Conservation (phyloP, 2,797 vertebrate genomes). For the Micropoecilia bifurca region DNA sequence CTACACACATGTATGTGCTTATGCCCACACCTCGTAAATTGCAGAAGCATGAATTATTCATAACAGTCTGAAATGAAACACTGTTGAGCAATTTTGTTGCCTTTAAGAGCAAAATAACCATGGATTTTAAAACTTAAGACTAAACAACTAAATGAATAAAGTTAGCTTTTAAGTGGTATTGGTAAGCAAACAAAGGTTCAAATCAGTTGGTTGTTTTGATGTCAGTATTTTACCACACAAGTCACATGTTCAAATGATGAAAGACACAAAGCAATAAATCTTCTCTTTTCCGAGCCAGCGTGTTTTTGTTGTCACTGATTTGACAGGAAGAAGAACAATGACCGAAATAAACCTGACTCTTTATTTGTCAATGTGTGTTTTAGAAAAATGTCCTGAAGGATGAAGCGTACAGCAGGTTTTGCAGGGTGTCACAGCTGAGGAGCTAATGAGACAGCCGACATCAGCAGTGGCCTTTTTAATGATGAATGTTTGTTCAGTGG, state of each 20-base stretch:
- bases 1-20: slow-evolving; percentile 6
- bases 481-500: slow-evolving; percentile 2
- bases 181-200: not conserved
- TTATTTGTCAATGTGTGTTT: not conserved
- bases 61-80: slow-evolving; percentile 36
- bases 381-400: not conserved
- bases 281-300: not conserved
- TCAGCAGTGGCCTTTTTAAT: not conserved
- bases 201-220: not conserved
- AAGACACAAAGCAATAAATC: not conserved
- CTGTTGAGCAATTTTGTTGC: slow-evolving; percentile 40
- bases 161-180: not conserved
- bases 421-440: not conserved
- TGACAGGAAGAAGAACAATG: not conserved
- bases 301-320: not conserved
- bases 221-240: not conserved
- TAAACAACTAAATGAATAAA: not conserved
- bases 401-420: not conserved
- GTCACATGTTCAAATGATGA: not conserved
- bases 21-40: slow-evolving; percentile 19
- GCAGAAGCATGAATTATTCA: slow-evolving; percentile 57
- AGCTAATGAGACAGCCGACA: not conserved
- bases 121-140: slow-evolving; percentile 26
- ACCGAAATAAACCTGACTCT: not conserved
- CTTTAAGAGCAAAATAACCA: slow-evolving; percentile 20